These are phyloP conservation scores for Hyposmocoma kahamanoa DNA, from an alignment of 1,140 invertebrate genomes.

Conservation along the genomic window DNA sequence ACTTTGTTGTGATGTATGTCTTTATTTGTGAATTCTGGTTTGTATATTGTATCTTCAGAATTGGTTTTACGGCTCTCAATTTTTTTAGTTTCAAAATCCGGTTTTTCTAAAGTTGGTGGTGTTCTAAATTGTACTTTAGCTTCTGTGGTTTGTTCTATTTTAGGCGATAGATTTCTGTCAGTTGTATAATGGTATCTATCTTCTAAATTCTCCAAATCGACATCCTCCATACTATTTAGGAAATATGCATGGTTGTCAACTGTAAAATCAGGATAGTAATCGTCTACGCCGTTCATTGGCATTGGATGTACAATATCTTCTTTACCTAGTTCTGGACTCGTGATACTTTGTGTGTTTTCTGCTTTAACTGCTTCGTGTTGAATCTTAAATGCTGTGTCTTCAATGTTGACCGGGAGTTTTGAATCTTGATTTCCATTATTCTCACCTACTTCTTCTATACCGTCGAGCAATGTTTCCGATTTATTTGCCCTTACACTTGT, in stretches of 20 bases:
- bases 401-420: too few relatives aligned
- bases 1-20: slow-evolving; percentile 6
- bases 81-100: slow-evolving; percentile 28
- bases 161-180: slow-evolving; percentile 3
- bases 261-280: slow-evolving; percentile 52
- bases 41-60: not conserved
- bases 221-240: too few relatives aligned
- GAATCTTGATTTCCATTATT: too few relatives aligned
- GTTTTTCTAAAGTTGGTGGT: slow-evolving; percentile 23
- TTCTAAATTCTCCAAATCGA: too few relatives aligned
- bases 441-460: too few relatives aligned
- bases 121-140: slow-evolving; percentile 19
- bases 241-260: slow-evolving; percentile 10
- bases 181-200: slow-evolving; percentile 34
- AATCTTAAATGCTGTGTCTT: too few relatives aligned
- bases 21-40: not conserved
- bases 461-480: too few relatives aligned
- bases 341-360: slow-evolving; percentile 4
- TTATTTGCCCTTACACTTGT: too few relatives aligned
- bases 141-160: not conserved
- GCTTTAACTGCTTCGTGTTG: too few relatives aligned
- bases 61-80: slow-evolving; percentile 12
- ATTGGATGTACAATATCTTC: slow-evolving; percentile 21
- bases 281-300: slow-evolving; percentile 20
- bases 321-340: slow-evolving; percentile 9